These are phyloP conservation scores for Poeciliopsis presidionis DNA, from an alignment of 2,797 vertebrate genomes.

Conservation along the genomic window DNA sequence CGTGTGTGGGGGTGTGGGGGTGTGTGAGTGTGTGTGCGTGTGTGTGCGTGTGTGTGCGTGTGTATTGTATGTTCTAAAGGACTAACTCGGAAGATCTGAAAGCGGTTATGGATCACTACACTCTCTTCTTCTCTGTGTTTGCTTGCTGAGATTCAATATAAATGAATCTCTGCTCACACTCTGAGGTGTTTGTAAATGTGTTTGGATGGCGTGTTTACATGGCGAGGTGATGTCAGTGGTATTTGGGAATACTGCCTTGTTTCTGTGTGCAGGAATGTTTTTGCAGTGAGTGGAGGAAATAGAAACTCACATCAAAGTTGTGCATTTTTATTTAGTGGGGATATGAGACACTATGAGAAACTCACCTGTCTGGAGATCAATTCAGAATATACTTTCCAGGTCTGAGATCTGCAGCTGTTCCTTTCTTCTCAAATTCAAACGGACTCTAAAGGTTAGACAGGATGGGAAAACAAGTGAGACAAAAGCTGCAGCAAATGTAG, in stretches of 20 bases:
- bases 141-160: conserved; percentile 40
- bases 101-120: conserved; percentile 40
- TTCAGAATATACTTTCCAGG: not conserved
- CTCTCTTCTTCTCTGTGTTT: conserved; percentile 6
- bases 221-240: not conserved
- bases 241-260: not conserved
- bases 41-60: too few species aligned
- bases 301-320: not conserved
- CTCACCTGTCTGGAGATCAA: not conserved
- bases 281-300: not conserved
- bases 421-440: not conserved
- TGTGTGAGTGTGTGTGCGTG: not conserved
- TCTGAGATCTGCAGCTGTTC: not conserved
- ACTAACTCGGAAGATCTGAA: conserved; percentile 49
- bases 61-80: conserved; percentile 29
- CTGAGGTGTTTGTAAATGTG: conserved; percentile 17
- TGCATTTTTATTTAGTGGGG: not conserved
- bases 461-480: not conserved
- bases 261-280: not conserved
- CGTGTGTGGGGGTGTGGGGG: not conserved
- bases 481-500: too few species aligned
- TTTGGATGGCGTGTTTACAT: not conserved
- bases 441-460: not conserved
- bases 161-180: conserved; percentile 24
- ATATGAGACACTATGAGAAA: not conserved